Conservation (phyloP, 2,797 vertebrate species). For the Anolis apletophallus region DNA sequence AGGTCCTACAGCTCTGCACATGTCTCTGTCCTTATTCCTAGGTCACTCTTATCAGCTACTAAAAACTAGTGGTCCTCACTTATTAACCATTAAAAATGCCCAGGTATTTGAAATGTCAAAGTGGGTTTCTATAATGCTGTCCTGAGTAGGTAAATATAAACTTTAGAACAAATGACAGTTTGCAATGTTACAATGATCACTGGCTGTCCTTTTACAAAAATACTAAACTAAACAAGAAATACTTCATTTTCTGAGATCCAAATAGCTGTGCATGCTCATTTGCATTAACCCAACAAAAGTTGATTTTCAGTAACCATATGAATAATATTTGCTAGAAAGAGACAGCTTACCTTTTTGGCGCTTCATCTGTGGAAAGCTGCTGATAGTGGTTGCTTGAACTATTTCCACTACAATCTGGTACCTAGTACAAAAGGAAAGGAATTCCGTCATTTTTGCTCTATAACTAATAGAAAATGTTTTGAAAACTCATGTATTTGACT, state of each 20-base stretch:
- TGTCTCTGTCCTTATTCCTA: not conserved
- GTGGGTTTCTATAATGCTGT: not conserved
- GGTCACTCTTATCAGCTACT: not conserved
- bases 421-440: slow-evolving; percentile 78
- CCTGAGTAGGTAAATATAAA: not conserved
- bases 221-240: not conserved
- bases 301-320: not conserved
- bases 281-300: too few species aligned
- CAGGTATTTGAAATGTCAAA: not conserved
- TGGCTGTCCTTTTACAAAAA: not conserved
- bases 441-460: slow-evolving; percentile 21
- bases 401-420: slow-evolving; percentile 99
- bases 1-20: not conserved
- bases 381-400: slow-evolving; percentile 97
- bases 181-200: not conserved
- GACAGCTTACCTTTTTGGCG: slow-evolving; percentile 92
- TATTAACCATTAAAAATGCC: not conserved
- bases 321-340: not conserved
- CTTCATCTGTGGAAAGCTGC: slow-evolving; percentile 96
- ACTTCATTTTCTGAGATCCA: not conserved
- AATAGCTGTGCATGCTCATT: not conserved
- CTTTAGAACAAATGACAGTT: not conserved
- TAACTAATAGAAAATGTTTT: not conserved
- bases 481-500: too few species aligned
- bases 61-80: not conserved